Base-by-base conservation (phyloP, 2,888 invertebrate species). In the Galerucella calmariensis region DNA sequence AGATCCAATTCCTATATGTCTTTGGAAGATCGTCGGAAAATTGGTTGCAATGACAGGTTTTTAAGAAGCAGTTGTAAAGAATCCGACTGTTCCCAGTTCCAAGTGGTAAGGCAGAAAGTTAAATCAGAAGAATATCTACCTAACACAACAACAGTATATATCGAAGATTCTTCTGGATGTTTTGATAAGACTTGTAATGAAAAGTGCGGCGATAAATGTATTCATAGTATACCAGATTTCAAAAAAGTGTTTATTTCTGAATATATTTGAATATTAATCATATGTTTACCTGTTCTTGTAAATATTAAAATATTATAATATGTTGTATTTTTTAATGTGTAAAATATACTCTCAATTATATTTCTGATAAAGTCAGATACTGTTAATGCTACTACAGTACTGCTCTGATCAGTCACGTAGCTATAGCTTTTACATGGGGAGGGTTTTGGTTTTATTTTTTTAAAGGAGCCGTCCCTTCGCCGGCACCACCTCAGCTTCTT, bases 191-290 rank as follows among this genome's bases (percentile, higher is more conserved):
- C 67, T 48, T 67, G 73, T 56, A 63, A 69, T 24, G 68, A 72
- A 16, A 70, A 72, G 5, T 58, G 62, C 51, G 24, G 62, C 41
- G 66, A 72, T 14, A 81, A 81, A 59, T 86, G 86, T 74, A 86
- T 88, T 14, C 89, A 89, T 2, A 90, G 89, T 69, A 90, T 88
- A 58, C 90, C 90, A 2, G 90, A 90, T 83, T 88, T 90, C 73
- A 90, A 90, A 78, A 90, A 88, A 82, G 87, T 90, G 59, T 90
- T 90, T 79, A 89, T 90, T 76, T 89, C 90, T 11, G 85, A 85
- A 71, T 85, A 84, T 79, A 84, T 85, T 77, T 85, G 79, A 61
- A 11, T 69, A 16, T 69, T 44, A 58, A 27, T 69, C 4, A 27
- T 65, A 65, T n/a, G 5, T 44, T 16, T 46, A 61, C 27, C 14